Percentiles rank a stretch among this genome's conserved stretches.
Evolutionary conservation across 2,888 invertebrate species (phyloP).

Genomic region (Dendrolimus houi): DNA sequence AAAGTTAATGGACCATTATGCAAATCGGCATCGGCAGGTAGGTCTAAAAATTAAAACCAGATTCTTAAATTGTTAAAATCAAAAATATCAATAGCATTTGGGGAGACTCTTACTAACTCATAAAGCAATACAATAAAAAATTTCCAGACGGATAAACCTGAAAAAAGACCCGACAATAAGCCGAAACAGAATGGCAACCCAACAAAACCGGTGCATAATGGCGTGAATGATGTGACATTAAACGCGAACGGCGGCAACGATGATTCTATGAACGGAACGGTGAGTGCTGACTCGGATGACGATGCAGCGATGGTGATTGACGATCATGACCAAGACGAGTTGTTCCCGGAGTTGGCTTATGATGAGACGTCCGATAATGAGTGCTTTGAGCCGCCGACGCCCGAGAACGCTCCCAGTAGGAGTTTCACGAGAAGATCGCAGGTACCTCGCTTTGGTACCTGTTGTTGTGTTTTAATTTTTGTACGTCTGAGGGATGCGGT

Average conservation of each 20-base stretch:
- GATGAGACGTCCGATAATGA: slow-evolving; percentile 58
- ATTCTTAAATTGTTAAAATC: too few species aligned
- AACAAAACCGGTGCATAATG: slow-evolving; percentile 23
- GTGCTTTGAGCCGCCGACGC: slow-evolving; percentile 40
- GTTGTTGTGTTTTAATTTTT: slow-evolving; percentile 7
- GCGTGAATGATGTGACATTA: slow-evolving; percentile 21
- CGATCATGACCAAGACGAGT: slow-evolving; percentile 47
- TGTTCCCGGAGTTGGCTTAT: slow-evolving; percentile 67
- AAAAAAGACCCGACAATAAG: slow-evolving; percentile 24
- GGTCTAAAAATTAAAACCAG: too few species aligned
- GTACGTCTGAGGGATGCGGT: not conserved
- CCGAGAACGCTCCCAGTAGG: slow-evolving; percentile 39
- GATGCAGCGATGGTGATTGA: slow-evolving; percentile 42
- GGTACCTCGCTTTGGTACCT: slow-evolving; percentile 39
- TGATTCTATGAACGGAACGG: slow-evolving; percentile 30
- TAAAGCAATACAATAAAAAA: slow-evolving; percentile 1
- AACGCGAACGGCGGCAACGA: slow-evolving; percentile 18
- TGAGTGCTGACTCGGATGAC: slow-evolving; percentile 45
- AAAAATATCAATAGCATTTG: too few species aligned
- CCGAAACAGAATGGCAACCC: slow-evolving; percentile 41
- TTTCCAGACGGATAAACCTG: slow-evolving; percentile 38
- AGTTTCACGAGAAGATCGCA: slow-evolving; percentile 63
- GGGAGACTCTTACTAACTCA: not conserved
- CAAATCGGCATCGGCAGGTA: too few species aligned
- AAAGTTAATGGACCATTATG: too few species aligned